Percentiles rank a stretch among this genome's conserved stretches.
Evolutionary conservation across 37 sponge, comb jelly and placozoan species (phyloP).

Genomic region (Haliclona indistincta): DNA sequence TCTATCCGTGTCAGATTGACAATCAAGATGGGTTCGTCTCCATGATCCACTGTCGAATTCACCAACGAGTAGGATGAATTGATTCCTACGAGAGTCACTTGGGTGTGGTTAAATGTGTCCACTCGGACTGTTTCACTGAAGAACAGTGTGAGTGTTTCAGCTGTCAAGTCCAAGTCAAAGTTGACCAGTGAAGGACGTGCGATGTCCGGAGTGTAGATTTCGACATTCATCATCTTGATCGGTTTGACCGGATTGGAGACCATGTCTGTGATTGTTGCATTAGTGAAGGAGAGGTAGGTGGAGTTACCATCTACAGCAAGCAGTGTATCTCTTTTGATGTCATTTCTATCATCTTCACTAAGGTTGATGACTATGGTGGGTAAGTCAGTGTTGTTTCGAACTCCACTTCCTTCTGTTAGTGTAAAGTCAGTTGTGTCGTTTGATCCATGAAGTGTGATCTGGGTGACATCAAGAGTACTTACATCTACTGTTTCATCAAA

Average conservation of each 20-base stretch:
- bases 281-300: constrained; percentile 59
- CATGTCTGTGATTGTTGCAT: constrained; percentile 63
- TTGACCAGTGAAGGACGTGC: constrained; percentile 43
- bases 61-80: constrained; percentile 58
- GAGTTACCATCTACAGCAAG: constrained; percentile 60
- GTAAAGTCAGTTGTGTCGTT: constrained; percentile 36
- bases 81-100: constrained; percentile 60
- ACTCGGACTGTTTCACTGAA: constrained; percentile 89
- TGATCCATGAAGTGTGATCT: constrained; percentile 48
- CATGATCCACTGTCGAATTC: constrained; percentile 43
- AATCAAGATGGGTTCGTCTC: constrained; percentile 76
- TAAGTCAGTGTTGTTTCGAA: constrained; percentile 22
- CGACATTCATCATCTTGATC: constrained; percentile 27
- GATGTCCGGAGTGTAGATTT: constrained; percentile 41
- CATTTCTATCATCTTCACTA: constrained; percentile 76
- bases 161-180: constrained; percentile 84
- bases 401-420: constrained; percentile 58
- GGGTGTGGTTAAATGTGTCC: constrained; percentile 62
- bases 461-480: constrained; percentile 58
- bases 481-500: constrained; percentile 83
- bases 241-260: constrained; percentile 29
- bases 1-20: constrained; percentile 67
- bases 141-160: constrained; percentile 61
- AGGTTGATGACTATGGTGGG: constrained; percentile 64
- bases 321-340: constrained; percentile 72